Evolutionary conservation across 2,888 invertebrate genomes (phyloP).

Genomic region (Danaus chrysippus): DNA sequence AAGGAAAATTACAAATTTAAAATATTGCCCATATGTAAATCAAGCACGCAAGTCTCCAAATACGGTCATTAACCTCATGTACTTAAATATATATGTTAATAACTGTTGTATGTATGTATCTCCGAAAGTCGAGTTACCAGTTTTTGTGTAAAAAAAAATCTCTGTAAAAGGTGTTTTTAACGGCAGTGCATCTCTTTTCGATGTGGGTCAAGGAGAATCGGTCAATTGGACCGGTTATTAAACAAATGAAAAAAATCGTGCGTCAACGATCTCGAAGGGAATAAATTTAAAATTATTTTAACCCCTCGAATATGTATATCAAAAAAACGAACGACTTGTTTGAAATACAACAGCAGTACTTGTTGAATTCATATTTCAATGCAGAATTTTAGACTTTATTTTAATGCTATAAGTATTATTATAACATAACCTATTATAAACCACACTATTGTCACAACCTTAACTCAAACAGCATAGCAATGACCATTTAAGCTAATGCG

Average conservation of each 20-base stretch:
- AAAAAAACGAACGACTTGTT: neutral
- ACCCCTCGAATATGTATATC: neutral
- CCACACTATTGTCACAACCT: too few species aligned
- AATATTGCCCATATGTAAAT: too few species aligned
- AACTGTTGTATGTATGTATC: conserved; percentile 22
- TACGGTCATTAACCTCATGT: conserved; percentile 30
- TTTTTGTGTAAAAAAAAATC: conserved; percentile 17
- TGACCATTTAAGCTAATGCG: conserved; percentile 11
- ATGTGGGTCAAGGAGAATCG: conserved; percentile 67
- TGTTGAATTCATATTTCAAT: too few species aligned
- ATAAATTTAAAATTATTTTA: neutral
- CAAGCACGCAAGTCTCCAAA: conserved; percentile 16
- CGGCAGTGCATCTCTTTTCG: conserved; percentile 48
- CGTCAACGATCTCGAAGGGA: conserved; percentile 32
- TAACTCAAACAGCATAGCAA: neutral
- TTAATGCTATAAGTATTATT: too few species aligned
- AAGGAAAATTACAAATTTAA: too few species aligned
- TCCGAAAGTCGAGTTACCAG: conserved; percentile 10
- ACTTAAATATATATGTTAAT: conserved; percentile 15
- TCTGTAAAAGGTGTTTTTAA: conserved; percentile 37
- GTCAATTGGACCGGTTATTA: conserved; percentile 58
- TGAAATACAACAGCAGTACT: too few species aligned
- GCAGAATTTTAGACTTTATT: too few species aligned
- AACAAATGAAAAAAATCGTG: conserved; percentile 34
- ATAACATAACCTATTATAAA: too few species aligned